Evolutionary conservation across 2,797 vertebrate species (phyloP).

Genomic region (Sebastes iracundus): DNA sequence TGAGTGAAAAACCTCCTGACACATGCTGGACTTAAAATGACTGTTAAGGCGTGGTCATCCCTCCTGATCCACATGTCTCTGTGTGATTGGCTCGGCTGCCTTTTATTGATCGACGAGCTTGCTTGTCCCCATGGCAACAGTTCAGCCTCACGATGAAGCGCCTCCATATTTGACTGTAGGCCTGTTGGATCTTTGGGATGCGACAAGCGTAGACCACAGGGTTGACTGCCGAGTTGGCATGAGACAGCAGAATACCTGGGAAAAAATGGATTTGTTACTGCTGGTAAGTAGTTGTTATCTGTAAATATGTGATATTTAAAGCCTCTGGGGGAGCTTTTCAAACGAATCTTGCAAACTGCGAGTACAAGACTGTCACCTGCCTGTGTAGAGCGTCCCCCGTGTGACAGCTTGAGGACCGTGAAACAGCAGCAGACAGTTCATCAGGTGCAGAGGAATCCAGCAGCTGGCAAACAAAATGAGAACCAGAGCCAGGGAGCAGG

Average conservation of each 20-base stretch:
- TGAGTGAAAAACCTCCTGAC: not conserved
- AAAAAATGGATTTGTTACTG: not conserved
- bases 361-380: conserved; percentile 22
- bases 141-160: conserved; percentile 63
- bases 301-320: not conserved
- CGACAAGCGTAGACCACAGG: conserved; percentile 88
- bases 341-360: not conserved
- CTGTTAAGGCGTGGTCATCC: not conserved
- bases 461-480: conserved; percentile 85
- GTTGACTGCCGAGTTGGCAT: conserved; percentile 89
- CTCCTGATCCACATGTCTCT: conserved; percentile 5
- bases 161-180: conserved; percentile 84
- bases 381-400: conserved; percentile 51
- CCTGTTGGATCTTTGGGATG: conserved; percentile 88
- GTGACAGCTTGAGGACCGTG: conserved; percentile 39
- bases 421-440: conserved; percentile 83
- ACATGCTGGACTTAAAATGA: not conserved
- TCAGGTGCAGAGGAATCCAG: conserved; percentile 88
- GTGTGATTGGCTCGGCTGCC: conserved; percentile 21
- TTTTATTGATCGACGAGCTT: conserved; percentile 2
- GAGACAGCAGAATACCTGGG: conserved; percentile 85
- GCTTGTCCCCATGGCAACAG: conserved; percentile 32
- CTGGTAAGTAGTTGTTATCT: not conserved
- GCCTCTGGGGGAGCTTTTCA: not conserved
- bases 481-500: conserved; percentile 86